Conservation (phyloP, 2,888 invertebrate genomes). For the Quadriops clusia region DNA sequence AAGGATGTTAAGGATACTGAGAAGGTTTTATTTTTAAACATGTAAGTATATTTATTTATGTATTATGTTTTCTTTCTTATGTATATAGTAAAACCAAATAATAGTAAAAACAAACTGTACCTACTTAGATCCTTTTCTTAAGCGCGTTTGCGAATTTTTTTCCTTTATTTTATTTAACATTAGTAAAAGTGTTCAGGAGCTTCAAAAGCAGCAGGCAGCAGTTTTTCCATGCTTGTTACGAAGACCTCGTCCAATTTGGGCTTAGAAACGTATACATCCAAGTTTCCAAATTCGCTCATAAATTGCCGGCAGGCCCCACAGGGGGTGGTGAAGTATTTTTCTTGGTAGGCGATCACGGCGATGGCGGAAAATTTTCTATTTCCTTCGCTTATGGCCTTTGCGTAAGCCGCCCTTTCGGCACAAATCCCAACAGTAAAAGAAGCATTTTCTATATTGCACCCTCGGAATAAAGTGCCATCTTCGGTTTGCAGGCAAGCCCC, state of each 20-base stretch:
- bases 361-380: constrained; percentile 57
- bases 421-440: constrained; percentile 71
- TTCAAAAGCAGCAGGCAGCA: constrained; percentile 46
- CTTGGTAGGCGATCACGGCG: constrained; percentile 58
- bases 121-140: too few species aligned
- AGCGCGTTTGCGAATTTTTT: too few species aligned
- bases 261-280: constrained; percentile 61
- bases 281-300: constrained; percentile 63
- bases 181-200: too few species aligned
- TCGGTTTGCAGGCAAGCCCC: constrained; percentile 70
- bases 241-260: constrained; percentile 54
- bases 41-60: too few species aligned
- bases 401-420: constrained; percentile 79
- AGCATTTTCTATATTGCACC: constrained; percentile 89
- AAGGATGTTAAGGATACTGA: too few species aligned
- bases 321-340: constrained; percentile 58
- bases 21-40: too few species aligned
- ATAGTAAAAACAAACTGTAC: too few species aligned
- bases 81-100: too few species aligned
- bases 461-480: constrained; percentile 55
- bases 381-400: constrained; percentile 77
- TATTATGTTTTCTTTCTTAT: too few species aligned
- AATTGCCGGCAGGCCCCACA: constrained; percentile 85
- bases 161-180: too few species aligned
- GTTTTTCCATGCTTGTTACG: constrained; percentile 46